phyloP scores from a whole-genome alignment of 1,140 invertebrate species.

The Lasioglossum baleicum region DNA sequence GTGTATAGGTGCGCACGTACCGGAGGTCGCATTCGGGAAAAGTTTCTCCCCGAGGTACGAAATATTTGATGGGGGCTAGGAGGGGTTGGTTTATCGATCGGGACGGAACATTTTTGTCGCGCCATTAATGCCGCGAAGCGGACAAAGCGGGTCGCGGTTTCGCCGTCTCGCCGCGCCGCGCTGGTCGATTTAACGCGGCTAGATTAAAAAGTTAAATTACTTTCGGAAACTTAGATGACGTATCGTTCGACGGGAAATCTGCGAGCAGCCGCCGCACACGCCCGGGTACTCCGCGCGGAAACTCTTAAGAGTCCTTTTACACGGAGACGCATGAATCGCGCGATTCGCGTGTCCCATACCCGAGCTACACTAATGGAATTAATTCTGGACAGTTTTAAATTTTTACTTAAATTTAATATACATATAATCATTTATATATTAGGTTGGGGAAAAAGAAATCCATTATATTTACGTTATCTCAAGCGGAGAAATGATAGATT shows the following conservation, averaged over 20 bases:
- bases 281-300: not conserved
- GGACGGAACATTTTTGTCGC: conserved; percentile 31
- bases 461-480: too few relatives aligned
- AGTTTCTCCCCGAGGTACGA: conserved; percentile 43
- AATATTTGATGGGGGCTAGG: conserved; percentile 41
- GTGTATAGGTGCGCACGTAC: conserved; percentile 13
- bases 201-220: conserved; percentile 48
- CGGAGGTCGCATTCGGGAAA: conserved; percentile 23
- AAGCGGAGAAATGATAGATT: too few relatives aligned
- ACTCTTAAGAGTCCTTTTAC: too few relatives aligned
- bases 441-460: too few relatives aligned
- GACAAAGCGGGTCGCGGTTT: conserved; percentile 13
- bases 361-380: too few relatives aligned
- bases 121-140: conserved; percentile 41
- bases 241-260: not conserved
- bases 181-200: conserved; percentile 41
- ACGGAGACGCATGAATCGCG: too few relatives aligned
- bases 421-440: too few relatives aligned
- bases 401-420: too few relatives aligned
- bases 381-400: too few relatives aligned
- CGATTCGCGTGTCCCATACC: too few relatives aligned
- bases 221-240: conserved; percentile 23
- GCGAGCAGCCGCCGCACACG: too few relatives aligned
- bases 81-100: conserved; percentile 40
- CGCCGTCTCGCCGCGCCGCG: not conserved